Evolutionary conservation across 1,140 invertebrate species (phyloP).

Genomic region (Drosophila gunungcola): DNA sequence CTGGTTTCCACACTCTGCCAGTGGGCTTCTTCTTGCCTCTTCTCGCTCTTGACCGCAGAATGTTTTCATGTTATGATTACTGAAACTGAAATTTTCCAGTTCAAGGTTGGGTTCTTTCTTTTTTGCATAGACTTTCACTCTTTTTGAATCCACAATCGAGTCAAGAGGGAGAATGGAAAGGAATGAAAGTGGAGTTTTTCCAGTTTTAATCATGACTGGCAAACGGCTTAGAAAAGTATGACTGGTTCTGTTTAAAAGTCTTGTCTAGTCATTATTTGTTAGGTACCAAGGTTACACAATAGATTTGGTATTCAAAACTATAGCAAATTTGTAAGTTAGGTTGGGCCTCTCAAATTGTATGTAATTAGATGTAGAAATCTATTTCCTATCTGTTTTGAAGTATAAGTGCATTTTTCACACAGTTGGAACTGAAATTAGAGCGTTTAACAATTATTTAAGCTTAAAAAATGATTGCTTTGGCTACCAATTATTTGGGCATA

Average conservation of each 20-base stretch:
- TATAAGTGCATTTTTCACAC: constrained; percentile 4
- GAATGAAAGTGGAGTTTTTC: constrained; percentile 24
- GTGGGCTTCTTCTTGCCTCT: constrained; percentile 8
- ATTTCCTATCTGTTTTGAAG: background rate
- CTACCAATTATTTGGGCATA: background rate
- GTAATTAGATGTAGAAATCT: constrained; percentile 6
- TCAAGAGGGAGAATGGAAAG: constrained; percentile 3
- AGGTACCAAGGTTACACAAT: constrained; percentile 7
- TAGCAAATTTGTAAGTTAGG: background rate
- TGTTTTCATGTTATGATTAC: constrained; percentile 45
- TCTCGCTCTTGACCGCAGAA: constrained; percentile 26
- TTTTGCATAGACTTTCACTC: constrained; percentile 48
- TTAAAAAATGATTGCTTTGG: background rate
- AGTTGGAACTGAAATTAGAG: background rate
- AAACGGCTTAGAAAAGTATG: constrained; percentile 12
- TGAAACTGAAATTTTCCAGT: constrained; percentile 53
- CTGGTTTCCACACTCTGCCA: constrained; percentile 22
- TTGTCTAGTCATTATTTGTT: constrained; percentile 12
- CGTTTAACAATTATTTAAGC: background rate
- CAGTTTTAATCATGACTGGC: constrained; percentile 43
- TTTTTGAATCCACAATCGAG: background rate
- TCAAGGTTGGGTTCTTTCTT: constrained; percentile 48
- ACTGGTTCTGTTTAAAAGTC: constrained; percentile 2
- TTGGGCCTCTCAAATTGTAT: background rate
- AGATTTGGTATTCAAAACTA: background rate